phyloP scores from a whole-genome alignment of 1,140 invertebrate species.

The Camponotus vicinus region DNA sequence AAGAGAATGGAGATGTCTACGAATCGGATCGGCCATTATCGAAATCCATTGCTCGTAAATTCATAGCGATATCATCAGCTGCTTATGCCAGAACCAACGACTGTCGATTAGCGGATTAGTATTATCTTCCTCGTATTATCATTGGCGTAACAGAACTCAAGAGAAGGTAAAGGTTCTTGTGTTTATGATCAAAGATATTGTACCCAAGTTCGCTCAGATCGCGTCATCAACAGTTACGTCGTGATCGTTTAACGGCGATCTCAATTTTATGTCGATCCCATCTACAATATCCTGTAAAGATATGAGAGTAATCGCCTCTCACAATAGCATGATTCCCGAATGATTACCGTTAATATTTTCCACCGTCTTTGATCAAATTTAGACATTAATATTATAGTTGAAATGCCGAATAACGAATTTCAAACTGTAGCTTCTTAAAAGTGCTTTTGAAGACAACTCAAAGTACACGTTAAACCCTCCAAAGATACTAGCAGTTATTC shows the following conservation, averaged over 20 bases:
- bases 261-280: slow-evolving; percentile 26
- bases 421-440: slow-evolving; percentile 12
- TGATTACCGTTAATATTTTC: slow-evolving; percentile 7
- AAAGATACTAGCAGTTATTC: slow-evolving; percentile 41
- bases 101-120: slow-evolving; percentile 53
- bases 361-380: neutral
- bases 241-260: slow-evolving; percentile 29
- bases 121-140: slow-evolving; percentile 38
- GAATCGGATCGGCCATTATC: slow-evolving; percentile 49
- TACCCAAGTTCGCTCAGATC: neutral
- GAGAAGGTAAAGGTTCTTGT: neutral
- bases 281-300: neutral
- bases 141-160: slow-evolving; percentile 23
- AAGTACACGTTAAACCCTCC: slow-evolving; percentile 20
- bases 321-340: neutral
- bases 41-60: slow-evolving; percentile 58
- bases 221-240: neutral
- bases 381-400: neutral
- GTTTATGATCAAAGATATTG: slow-evolving; percentile 45
- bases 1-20: slow-evolving; percentile 48
- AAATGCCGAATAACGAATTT: neutral
- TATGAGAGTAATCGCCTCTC: slow-evolving; percentile 11
- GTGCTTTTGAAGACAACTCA: neutral
- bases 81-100: slow-evolving; percentile 9
- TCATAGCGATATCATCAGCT: slow-evolving; percentile 39